phyloP scores from a whole-genome alignment of 2,797 vertebrate species.

The Chromis chromis region DNA sequence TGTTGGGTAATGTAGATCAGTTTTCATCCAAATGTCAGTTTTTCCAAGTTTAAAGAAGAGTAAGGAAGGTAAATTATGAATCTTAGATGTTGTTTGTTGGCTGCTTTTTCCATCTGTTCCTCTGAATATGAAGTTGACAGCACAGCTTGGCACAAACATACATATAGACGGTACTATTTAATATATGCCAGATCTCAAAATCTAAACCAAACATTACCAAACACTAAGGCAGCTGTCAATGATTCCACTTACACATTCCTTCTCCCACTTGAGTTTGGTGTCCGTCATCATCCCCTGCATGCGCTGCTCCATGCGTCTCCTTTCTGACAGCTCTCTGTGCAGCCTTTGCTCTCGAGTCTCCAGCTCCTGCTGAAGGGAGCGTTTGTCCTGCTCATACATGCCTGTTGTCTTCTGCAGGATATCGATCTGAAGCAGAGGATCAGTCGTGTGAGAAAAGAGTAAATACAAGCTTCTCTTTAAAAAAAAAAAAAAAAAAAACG shows the following conservation, averaged over 20 bases:
- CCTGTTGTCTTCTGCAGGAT: conserved; percentile 94
- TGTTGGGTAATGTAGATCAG: too few relatives aligned
- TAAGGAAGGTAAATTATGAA: too few relatives aligned
- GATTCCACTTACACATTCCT: conserved; percentile 92
- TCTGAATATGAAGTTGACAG: not conserved
- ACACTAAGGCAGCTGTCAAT: not conserved
- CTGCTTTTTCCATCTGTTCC: not conserved
- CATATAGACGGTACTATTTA: too few relatives aligned
- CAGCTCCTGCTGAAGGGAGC: conserved; percentile 90
- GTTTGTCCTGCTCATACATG: conserved; percentile 96
- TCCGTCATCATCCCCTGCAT: conserved; percentile 92
- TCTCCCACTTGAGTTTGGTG: conserved; percentile 93
- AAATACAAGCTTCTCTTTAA: not conserved
- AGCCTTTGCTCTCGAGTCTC: conserved; percentile 89
- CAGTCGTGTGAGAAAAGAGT: not conserved
- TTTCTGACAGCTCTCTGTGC: conserved; percentile 90
- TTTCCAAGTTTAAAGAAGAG: too few relatives aligned
- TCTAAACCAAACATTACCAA: not conserved
- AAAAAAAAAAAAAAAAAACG: too few relatives aligned
- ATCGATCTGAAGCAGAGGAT: conserved; percentile 84
- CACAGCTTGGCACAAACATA: too few relatives aligned
- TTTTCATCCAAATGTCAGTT: too few relatives aligned
- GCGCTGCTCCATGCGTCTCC: conserved; percentile 89
- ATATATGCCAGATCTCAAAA: not conserved
- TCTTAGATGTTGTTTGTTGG: too few relatives aligned